phyloP scores from a whole-genome alignment of 1,140 invertebrate species.

The fruit fly (Drosophila melanogaster) region Release_6_plus_ISO1_MT NC_004354.4:20468501-20469000 shows the following conservation, averaged over 20 bases:
- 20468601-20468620: slow-evolving; percentile 91
- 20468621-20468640: slow-evolving; percentile 90
- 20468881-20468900: too few species aligned
- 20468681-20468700: slow-evolving; percentile 87
- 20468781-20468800: too few species aligned
- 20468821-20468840: too few species aligned
- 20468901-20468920: not conserved
- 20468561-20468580: slow-evolving; percentile 42
- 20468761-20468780: too few species aligned
- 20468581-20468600: slow-evolving; percentile 87
- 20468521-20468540: too few species aligned
- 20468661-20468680: slow-evolving; percentile 87
- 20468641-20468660: slow-evolving; percentile 87
- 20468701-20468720: not conserved
- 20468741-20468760: not conserved
- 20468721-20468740: not conserved
- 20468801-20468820: too few species aligned
- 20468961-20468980: not conserved
- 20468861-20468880: too few species aligned
- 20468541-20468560: slow-evolving; percentile 35
- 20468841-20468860: too few species aligned
- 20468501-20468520: slow-evolving; percentile 1
- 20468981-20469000: not conserved
- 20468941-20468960: slow-evolving; percentile 56
- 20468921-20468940: not conserved